Base-by-base conservation (phyloP, 2,888 invertebrate species). In the Meteorus cinctellus region DNA sequence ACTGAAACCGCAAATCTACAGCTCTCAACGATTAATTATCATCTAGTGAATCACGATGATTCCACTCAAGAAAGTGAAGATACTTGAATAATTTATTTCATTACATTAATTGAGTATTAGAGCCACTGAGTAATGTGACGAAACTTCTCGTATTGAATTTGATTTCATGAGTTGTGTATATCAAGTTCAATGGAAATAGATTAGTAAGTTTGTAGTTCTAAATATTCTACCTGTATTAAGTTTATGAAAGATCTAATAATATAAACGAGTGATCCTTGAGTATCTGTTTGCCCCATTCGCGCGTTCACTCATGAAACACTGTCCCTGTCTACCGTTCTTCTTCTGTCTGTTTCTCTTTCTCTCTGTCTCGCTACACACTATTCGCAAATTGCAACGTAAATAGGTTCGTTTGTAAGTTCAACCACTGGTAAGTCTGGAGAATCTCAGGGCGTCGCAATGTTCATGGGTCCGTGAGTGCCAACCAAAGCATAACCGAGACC, bases 1-100 rank as follows among this genome's bases (percentile, higher is more conserved):
- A 66, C 73, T 48, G 66, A 55, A 73, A 73, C 73, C 73, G 55
- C 73, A 73, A 73, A 73, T 73, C 51, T 48, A 41, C 34, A 63
- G 48, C 48, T 70, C 63, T 63, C 34, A 34, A 41, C 69, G 34
- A 62, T 74, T 68, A 59, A 74, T 75, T 70, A 75, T 60, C 14
- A 27, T 73, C 41, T 41, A 73, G 55, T 45, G 60, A 63, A 51
- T 69, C 63, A 45, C 6, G 65, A 65, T 12, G 41, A 65, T 41
- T 19, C 2, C 24, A 65, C 55, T 65, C 41, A 34, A 41, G 41
- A 5, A 36, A 12, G 1, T 31, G 16, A 16, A 31, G 16, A 14
- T 62, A 62, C 16, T 31, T 62, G 65, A 41, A 19, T 65, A 41
- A 65, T 65, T 65, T 19, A 34, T 65, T 65, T 65, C 19, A 65